A percentile compares a stretch with the other conserved stretches of the same genome.
These are phyloP conservation scores for Clanis bilineata DNA, from an alignment of 2,888 invertebrate genomes.

Conservation along the genomic window DNA sequence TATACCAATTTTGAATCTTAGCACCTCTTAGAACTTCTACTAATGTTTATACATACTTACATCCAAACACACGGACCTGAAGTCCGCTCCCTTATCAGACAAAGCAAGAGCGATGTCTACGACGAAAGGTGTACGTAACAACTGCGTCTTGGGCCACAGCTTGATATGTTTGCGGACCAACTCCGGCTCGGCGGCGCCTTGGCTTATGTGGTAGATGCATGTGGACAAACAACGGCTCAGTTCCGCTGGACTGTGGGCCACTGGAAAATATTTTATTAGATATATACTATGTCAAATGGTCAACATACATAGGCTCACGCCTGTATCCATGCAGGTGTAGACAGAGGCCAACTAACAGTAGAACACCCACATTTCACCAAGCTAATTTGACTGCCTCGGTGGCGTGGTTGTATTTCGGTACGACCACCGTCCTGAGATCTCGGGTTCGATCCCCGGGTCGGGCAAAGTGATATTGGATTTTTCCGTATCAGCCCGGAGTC, in stretches of 20 bases:
- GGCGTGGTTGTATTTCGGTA: too few relatives aligned
- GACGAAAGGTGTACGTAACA: constrained; percentile 61
- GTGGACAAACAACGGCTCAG: constrained; percentile 66
- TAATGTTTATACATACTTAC: constrained; percentile 53
- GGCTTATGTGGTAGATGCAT: constrained; percentile 66
- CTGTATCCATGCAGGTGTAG: too few relatives aligned
- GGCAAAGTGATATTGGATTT: too few relatives aligned
- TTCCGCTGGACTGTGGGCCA: constrained; percentile 56
- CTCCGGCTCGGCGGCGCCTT: constrained; percentile 61
- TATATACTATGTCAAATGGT: background rate
- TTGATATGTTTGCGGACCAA: constrained; percentile 55
- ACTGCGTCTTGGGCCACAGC: constrained; percentile 62
- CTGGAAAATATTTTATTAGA: constrained; percentile 35
- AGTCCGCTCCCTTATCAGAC: constrained; percentile 61
- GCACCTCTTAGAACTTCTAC: too few relatives aligned
- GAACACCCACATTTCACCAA: too few relatives aligned
- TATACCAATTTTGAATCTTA: too few relatives aligned
- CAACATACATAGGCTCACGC: too few relatives aligned
- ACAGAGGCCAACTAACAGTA: too few relatives aligned
- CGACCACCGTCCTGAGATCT: too few relatives aligned
- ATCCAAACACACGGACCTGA: constrained; percentile 61
- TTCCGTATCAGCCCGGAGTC: too few relatives aligned
- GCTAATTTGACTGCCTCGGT: too few relatives aligned
- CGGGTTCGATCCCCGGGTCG: too few relatives aligned
- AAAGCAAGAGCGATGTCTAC: constrained; percentile 64